Percentiles rank a stretch among this genome's conserved stretches.
Conservation (phyloP, 2,113 vertebrate species). For the Pseudorectes ferrugineus region DNA sequence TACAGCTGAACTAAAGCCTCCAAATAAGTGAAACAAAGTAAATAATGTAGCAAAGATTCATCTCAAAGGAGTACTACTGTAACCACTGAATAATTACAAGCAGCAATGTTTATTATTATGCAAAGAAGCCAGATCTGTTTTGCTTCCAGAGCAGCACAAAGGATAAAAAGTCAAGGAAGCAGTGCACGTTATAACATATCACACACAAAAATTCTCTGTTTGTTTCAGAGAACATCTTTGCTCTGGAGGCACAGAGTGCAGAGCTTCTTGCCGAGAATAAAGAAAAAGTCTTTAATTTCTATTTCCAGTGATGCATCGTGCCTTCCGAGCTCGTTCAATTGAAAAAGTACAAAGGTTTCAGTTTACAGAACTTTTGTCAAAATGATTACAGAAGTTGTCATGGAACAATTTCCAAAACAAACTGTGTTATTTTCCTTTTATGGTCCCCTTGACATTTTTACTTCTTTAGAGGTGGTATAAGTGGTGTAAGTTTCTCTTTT, state of each 20-base stretch:
- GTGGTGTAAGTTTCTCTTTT: background rate
- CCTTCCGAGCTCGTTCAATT: constrained; percentile 36
- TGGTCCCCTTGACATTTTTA: constrained; percentile 40
- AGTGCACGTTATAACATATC: constrained; percentile 65
- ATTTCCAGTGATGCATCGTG: constrained; percentile 57
- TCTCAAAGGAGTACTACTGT: constrained; percentile 64
- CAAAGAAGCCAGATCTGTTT: constrained; percentile 62
- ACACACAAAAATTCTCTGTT: constrained; percentile 40
- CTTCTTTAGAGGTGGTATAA: background rate
- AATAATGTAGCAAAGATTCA: constrained; percentile 67
- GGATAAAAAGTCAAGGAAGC: constrained; percentile 67
- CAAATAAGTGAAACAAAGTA: constrained; percentile 60
- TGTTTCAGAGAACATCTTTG: constrained; percentile 29
- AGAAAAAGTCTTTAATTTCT: constrained; percentile 43
- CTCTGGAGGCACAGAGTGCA: constrained; percentile 14
- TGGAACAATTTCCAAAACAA: constrained; percentile 35
- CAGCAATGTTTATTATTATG: constrained; percentile 72
- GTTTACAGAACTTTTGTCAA: constrained; percentile 53
- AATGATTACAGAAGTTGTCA: constrained; percentile 37
- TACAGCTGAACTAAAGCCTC: constrained; percentile 14
- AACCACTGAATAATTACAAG: constrained; percentile 70
- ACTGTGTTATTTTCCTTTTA: constrained; percentile 42
- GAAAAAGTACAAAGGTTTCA: constrained; percentile 43
- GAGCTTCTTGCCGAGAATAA: constrained; percentile 32
- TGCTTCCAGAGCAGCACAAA: constrained; percentile 62